Evolutionary conservation across 2,888 invertebrate species (phyloP).

Genomic region (Tenthredo mesomela): DNA sequence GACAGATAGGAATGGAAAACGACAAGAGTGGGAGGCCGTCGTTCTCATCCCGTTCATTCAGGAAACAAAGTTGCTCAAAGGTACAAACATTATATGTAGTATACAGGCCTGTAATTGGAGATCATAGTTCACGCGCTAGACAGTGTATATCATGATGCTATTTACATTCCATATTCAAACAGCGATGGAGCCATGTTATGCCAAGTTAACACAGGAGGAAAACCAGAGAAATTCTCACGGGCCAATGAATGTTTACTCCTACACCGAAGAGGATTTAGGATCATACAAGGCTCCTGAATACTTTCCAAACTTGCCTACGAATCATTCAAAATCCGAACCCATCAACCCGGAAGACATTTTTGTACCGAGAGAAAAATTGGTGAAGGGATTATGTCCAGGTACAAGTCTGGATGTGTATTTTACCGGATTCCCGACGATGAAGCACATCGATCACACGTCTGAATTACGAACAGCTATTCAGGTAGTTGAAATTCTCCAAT

Average conservation of each 20-base stretch:
- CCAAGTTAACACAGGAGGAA: conserved; percentile 85
- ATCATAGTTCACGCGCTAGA: background rate
- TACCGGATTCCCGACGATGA: conserved; percentile 96
- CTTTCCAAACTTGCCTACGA: conserved; percentile 82
- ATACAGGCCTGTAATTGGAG: background rate
- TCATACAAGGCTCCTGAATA: conserved; percentile 81
- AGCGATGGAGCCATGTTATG: conserved; percentile 87
- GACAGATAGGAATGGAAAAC: conserved; percentile 97
- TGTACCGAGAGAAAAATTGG: conserved; percentile 81
- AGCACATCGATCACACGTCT: conserved; percentile 89
- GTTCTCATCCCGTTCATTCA: conserved; percentile 96
- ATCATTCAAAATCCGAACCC: conserved; percentile 80
- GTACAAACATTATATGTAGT: too few relatives aligned
- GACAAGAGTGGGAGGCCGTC: conserved; percentile 97
- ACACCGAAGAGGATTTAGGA: conserved; percentile 82
- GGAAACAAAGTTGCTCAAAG: conserved; percentile 80
- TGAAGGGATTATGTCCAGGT: conserved; percentile 86
- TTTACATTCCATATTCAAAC: background rate
- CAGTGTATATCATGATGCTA: background rate
- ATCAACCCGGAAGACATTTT: conserved; percentile 82
- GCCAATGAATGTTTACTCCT: conserved; percentile 90
- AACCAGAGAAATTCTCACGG: conserved; percentile 89
- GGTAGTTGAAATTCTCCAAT: conserved; percentile 67
- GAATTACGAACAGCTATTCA: conserved; percentile 68
- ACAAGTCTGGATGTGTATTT: conserved; percentile 86